These are phyloP conservation scores for Priocnemis perturbator DNA, from an alignment of 2,888 invertebrate genomes.

Conservation along the genomic window DNA sequence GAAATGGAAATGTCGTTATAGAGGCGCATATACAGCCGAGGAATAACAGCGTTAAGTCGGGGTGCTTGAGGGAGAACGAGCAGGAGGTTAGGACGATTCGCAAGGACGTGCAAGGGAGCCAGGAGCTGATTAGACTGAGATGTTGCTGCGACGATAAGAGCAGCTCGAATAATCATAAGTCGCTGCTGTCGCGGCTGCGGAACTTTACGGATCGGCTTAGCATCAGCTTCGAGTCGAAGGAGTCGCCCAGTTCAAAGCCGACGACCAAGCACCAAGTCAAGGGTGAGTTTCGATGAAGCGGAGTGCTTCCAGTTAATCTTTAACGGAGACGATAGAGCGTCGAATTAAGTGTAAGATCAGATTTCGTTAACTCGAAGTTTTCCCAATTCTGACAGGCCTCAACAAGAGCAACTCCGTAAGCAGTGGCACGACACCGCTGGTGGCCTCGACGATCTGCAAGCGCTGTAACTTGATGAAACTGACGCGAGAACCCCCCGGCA, in stretches of 20 bases:
- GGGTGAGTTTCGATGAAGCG: not conserved
- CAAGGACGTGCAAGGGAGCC: conserved; percentile 34
- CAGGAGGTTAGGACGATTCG: conserved; percentile 42
- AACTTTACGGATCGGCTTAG: conserved; percentile 78
- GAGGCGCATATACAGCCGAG: conserved; percentile 40
- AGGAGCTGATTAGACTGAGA: conserved; percentile 45
- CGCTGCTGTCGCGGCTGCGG: conserved; percentile 76
- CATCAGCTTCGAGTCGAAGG: conserved; percentile 76
- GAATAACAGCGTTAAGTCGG: conserved; percentile 49
- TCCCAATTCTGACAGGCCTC: conserved; percentile 38
- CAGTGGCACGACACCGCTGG: conserved; percentile 33
- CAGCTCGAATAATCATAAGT: conserved; percentile 72
- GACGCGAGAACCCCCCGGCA: conserved; percentile 43
- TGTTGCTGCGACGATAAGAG: conserved; percentile 69
- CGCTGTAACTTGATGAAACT: conserved; percentile 64
- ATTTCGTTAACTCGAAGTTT: no score
- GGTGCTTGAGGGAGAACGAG: conserved; percentile 36
- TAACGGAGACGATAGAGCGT: no score
- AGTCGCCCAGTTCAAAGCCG: conserved; percentile 62
- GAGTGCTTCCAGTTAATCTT: no score
- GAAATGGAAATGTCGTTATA: conserved; percentile 61
- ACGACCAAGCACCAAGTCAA: conserved; percentile 47
- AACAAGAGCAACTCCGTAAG: conserved; percentile 67
- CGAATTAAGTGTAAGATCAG: no score
- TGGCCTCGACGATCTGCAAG: conserved; percentile 58